Evolutionary conservation across 1,140 invertebrate genomes (phyloP), one percentile per base, ranked within the genome.

Genomic region (Brachionus calyciflorus): DNA sequence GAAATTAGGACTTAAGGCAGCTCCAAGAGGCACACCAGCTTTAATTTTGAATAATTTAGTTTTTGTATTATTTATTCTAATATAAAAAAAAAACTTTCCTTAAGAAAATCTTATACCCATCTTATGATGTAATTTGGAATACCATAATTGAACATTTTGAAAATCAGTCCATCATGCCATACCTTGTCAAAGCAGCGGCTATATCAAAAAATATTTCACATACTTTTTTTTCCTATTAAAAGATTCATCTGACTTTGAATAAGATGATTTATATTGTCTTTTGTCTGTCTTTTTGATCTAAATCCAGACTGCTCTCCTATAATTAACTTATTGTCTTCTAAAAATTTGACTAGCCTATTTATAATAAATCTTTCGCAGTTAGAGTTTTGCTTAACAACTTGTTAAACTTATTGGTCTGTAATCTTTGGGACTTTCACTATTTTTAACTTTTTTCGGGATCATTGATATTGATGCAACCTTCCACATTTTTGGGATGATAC

Each of bases 231-330:
- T 28, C 24, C 53, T 21, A 12, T 55, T 30, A 14, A 55, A 55
- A 10, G 53, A 55, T 55, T 55, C 53, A 28, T 2, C 28, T n/a
- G 3, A 28, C 26, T 55, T 12, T 55, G 53, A 28, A 28, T 55
- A 28, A 55, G n/a, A n/a, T 55, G 26, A 30, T 28, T 28, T n/a
- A 55, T 21, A n/a, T 55, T 55, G 24, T 55, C 53, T 55, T 55
- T 55, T 7, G 53, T 30, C 28, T 55, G 53, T 24, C 53, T 2
- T 30, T 55, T 55, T 55, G 24, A 28, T 55, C 53, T 55, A 28
- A 55, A 55, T 2, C 10, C 53, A 28, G 53, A 55, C 28, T 55
- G 53, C 1, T 30, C 33, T 9, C 33, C n/a, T n/a, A n/a, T n/a
- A n/a, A n/a, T n/a, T n/a, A n/a, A n/a, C n/a, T n/a, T n/a, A n/a